phyloP scores from a whole-genome alignment of 2,113 vertebrate species.

The Albula goreensis region DNA sequence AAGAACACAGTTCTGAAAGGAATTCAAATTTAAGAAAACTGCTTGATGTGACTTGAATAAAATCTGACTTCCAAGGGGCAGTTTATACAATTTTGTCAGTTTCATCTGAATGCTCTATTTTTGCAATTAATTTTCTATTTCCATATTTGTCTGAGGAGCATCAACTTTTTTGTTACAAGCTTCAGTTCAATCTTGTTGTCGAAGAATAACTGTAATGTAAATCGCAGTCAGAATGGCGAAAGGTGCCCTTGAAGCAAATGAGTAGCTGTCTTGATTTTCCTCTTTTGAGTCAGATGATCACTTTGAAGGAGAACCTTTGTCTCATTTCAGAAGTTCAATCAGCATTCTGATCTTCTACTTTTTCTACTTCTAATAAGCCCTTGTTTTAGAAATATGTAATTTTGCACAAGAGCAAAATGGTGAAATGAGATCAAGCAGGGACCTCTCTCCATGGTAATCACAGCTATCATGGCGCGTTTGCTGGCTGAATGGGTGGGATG shows the following conservation, averaged over 20 bases:
- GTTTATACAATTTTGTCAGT: not conserved
- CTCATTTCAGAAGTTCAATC: not conserved
- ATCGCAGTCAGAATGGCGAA: not conserved
- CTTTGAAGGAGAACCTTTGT: not conserved
- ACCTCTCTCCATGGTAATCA: not conserved
- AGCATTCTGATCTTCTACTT: not conserved
- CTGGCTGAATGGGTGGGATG: constrained; percentile 28
- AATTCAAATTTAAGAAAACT: not conserved
- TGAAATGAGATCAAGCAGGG: not conserved
- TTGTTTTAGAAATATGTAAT: not conserved
- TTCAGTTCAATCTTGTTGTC: not conserved
- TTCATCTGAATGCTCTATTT: not conserved
- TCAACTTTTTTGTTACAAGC: not conserved
- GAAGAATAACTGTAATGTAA: not conserved
- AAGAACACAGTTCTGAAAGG: not conserved
- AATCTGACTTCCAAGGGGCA: not conserved
- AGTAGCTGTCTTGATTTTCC: not conserved
- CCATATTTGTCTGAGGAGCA: too few species aligned
- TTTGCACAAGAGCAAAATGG: not conserved
- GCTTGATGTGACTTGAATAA: not conserved
- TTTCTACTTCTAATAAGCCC: not conserved
- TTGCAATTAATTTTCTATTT: not conserved
- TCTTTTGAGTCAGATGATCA: not conserved
- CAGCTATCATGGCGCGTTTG: not conserved
- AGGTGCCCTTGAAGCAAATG: not conserved